These are phyloP conservation scores for Vanessa tameamea DNA, from an alignment of 1,140 invertebrate species.

Conservation along the genomic window DNA sequence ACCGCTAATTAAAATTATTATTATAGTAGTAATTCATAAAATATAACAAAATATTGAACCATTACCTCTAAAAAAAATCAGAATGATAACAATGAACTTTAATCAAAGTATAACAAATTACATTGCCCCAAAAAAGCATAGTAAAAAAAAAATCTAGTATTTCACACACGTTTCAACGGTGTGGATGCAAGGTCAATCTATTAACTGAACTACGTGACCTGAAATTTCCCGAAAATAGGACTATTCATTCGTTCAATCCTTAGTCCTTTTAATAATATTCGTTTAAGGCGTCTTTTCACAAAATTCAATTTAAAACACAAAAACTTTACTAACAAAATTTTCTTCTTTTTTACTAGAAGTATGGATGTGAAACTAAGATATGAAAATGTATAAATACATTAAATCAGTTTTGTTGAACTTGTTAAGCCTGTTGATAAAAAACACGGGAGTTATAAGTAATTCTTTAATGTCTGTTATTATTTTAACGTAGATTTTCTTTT, in stretches of 20 bases:
- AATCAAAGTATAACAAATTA: too few species aligned
- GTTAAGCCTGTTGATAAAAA: too few species aligned
- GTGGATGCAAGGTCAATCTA: slow-evolving; percentile 31
- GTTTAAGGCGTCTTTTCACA: slow-evolving; percentile 17
- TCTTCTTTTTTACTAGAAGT: not conserved
- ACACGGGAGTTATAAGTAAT: too few species aligned
- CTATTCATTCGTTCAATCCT: slow-evolving; percentile 22
- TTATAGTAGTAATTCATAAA: too few species aligned
- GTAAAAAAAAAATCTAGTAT: slow-evolving; percentile 15
- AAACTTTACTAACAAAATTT: not conserved
- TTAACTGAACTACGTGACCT: slow-evolving; percentile 32
- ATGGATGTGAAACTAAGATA: not conserved
- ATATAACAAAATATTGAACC: too few species aligned
- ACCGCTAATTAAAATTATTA: too few species aligned
- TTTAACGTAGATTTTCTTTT: too few species aligned
- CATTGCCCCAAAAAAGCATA: not conserved
- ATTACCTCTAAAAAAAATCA: too few species aligned
- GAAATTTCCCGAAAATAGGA: slow-evolving; percentile 24
- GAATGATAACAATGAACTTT: too few species aligned
- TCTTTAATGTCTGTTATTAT: too few species aligned
- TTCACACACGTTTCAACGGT: slow-evolving; percentile 25
- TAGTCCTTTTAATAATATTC: slow-evolving; percentile 7
- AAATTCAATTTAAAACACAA: not conserved
- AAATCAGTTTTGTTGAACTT: too few species aligned
- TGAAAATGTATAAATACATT: too few species aligned